Base-by-base conservation (phyloP, 2,888 invertebrate species). In the Brenthis daphne region DNA sequence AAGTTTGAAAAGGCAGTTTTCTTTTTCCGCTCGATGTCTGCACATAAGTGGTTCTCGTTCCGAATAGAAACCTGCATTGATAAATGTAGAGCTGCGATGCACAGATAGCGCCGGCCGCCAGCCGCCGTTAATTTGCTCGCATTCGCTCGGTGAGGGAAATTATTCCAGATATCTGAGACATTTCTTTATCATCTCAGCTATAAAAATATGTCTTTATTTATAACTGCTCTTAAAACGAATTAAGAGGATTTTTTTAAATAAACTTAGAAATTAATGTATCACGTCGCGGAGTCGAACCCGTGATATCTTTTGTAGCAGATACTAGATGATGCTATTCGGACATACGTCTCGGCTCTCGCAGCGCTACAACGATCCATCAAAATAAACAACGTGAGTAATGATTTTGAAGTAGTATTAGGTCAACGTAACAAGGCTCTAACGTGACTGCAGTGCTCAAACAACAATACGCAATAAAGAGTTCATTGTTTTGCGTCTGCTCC, bases 391-490 rank as follows among this genome's bases (percentile, higher is more conserved):
- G 37, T 43, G 11, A 29, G 29, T 29, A 29, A 8, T 11, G 37
- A 43, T 43, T 43, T 43, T 6, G 16, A 33, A 50, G n/a, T 64
- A 53, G 51, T 63, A 53, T 53, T 51, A 53, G 63, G 63, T 63
- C 53, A 53, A 63, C 53, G 20, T 43, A 54, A 16, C 43, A 20
- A 53, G 63, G 43, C 37, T 37, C 37, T 43, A 24, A 33, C 33
- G 16, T 63, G 63, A 63, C 48, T 57, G 50, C 13, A 47, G 56
- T 54, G 51, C 64, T 14, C 20, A 11, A 55, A 51, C 60, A 57
- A 65, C 68, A 68, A 64, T 67, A 48, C 68, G 66, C 71, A 71
- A 71, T 68, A 68, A 68, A 68, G 68, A 64, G 66, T 51, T 54
- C 53, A 68, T 68, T 64, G 71, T 71, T 48, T 57, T 57, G 47